Evolutionary conservation across 2,797 vertebrate genomes (phyloP), one percentile per base, ranked within the genome.

Genomic region (Oreonectes daqikongensis): DNA sequence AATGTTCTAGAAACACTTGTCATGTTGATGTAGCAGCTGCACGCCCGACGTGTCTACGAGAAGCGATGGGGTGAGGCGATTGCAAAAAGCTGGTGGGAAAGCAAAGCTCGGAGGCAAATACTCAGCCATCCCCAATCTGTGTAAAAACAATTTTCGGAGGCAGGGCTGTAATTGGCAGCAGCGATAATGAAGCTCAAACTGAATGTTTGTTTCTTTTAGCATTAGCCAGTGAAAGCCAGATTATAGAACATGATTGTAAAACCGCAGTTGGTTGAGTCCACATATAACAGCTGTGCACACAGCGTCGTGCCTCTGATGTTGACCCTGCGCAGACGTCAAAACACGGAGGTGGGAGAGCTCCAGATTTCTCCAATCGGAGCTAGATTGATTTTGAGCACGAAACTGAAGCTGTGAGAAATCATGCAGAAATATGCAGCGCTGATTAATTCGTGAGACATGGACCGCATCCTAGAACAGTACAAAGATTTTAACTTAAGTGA

Each of bases 1-100:
- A 86, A 85, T 87, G 86, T 88, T 88, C 88, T 88, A 84, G 82
- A 90, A 88, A 85, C 86, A 89, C 88, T 91, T 90, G 91, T 90
- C 88, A 69, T 88, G 87, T 88, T 83, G 87, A 90, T 86, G 87
- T 83, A 90, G 89, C 90, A 91, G 89, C 88, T 90, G 92, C 83
- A 86, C 80, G 80, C 85, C 26, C 30, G 35, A n/a, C 12, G 42
- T 9, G 61, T 44, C 46, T 35, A 35, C 22, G 2, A 30, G 70
- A 67, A 44, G 70, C 53, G 77, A 74, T 53, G 65, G 72, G 57
- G 10, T 42, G 64, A 24, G 20, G 66, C 26, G 32, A 44, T 81
- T 73, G 28, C 11, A 15, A 40, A 63, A 55, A 50, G 69, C 63
- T 83, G 50, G 40, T 69, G 32, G 53, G 61, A 59, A 71, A 70